Base-by-base conservation (phyloP, 2,113 vertebrate genomes). In the Gorsachius goisagi region DNA sequence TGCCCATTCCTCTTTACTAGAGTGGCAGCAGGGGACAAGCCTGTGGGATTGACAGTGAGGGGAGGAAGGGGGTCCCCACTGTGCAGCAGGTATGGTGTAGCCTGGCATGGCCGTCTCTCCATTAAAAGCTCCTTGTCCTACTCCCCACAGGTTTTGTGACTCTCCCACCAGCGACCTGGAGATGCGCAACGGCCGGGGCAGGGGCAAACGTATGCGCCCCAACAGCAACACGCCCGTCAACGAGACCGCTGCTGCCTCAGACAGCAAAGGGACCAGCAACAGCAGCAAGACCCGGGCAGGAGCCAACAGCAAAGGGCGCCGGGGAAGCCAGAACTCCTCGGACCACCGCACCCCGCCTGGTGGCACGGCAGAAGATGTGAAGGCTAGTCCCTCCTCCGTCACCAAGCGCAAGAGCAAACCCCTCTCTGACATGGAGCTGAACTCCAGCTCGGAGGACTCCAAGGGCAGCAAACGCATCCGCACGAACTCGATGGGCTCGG, bases 401-500 rank as follows among this genome's bases (percentile, higher is more conserved):
- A 99, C 98, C 92, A 99, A 99, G 98, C 97, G 99, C 49, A 99
- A 99, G 97, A 99, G 97, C 97, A 99, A 99, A 88, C 99, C 99
- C 24, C 98, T 99, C 89, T 99, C 99, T 0, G 99, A 99, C 93
- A 99, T 99, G 99, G 99, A 99, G 90, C 99, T 99, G n/a, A 99
- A 99, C 97, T 99, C 99, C n/a, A 99, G 99, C 97, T 99, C 99
- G 0, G 99, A 99, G 98, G 99, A 99, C 97, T 99, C 98, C 88
- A 99, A 99, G 98, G 99, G 99, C 97, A 99, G 99, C 98, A 99
- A 99, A 93, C 99, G 99, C 45, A 99, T 99, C 97, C 99, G 99
- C 89, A 99, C 99, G 6, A 99, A 99, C 95, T 99, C 99, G 0
- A 98, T 98, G 97, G 98, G 98, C 79, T 98, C 95, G 80, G 98